phyloP scores from a whole-genome alignment of 2,797 vertebrate species.

The Myotis vivesi region DNA sequence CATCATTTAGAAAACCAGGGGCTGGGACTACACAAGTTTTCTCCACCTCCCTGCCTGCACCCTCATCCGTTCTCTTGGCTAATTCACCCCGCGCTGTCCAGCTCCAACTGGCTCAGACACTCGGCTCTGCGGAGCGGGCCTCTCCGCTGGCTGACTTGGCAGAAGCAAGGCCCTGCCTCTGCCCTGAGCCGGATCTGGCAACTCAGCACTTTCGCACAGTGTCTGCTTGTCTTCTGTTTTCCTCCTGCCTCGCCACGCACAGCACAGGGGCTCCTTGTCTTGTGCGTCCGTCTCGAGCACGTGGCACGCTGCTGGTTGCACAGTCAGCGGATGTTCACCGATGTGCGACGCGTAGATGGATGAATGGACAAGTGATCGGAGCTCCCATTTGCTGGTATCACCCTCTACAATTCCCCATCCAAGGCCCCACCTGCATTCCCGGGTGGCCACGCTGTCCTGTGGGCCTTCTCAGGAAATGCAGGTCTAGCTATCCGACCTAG shows the following conservation, averaged over 20 bases:
- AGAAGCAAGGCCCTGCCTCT: neutral
- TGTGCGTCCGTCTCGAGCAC: neutral
- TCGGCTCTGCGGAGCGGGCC: neutral
- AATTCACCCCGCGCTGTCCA: neutral
- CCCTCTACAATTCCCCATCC: neutral
- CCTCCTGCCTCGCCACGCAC: neutral
- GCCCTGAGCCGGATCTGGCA: neutral
- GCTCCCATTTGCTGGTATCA: neutral
- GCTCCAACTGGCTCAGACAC: neutral
- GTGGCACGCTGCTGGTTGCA: neutral
- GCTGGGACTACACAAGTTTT: neutral
- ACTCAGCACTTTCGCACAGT: neutral
- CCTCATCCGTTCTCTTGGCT: neutral
- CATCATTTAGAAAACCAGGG: neutral
- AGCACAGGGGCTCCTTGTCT: neutral
- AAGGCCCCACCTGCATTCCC: neutral
- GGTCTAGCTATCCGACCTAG: neutral
- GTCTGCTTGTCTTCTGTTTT: slow-evolving; percentile 7
- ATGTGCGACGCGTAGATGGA: neutral
- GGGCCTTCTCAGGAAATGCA: neutral
- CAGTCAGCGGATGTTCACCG: neutral
- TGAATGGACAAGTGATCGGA: neutral
- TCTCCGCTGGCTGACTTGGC: neutral
- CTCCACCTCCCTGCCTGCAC: neutral
- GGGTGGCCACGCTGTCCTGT: neutral